Conservation (phyloP, 2,888 invertebrate species). For the Coremacera marginata region DNA sequence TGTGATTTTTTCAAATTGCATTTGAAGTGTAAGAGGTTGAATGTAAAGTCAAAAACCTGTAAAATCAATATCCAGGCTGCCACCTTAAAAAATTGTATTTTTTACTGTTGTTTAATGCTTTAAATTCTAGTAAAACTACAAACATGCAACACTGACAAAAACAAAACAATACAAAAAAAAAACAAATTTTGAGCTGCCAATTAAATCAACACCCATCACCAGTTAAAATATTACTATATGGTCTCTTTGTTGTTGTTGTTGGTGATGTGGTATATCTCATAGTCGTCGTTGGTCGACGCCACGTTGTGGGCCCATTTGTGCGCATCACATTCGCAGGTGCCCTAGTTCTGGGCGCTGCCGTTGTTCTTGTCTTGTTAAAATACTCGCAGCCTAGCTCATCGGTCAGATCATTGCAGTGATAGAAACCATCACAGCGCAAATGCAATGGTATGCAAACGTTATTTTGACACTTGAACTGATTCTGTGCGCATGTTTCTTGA, state of each 20-base stretch:
- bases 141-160: slow-evolving; percentile 16
- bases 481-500: slow-evolving; percentile 66
- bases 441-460: slow-evolving; percentile 73
- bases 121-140: background rate
- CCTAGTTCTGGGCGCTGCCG: slow-evolving; percentile 27
- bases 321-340: slow-evolving; percentile 42
- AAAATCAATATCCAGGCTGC: background rate
- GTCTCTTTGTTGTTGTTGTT: slow-evolving; percentile 37
- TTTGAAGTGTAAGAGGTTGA: no score
- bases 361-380: slow-evolving; percentile 44
- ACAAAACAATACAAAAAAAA: background rate
- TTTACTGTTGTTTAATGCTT: background rate
- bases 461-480: slow-evolving; percentile 74
- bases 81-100: no score
- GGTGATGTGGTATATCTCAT: slow-evolving; percentile 25
- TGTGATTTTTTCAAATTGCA: no score
- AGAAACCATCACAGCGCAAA: slow-evolving; percentile 72
- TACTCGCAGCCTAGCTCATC: slow-evolving; percentile 72
- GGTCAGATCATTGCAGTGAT: slow-evolving; percentile 74
- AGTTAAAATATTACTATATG: slow-evolving; percentile 32
- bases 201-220: slow-evolving; percentile 17
- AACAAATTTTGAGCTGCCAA: background rate
- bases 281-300: slow-evolving; percentile 32
- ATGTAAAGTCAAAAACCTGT: no score
- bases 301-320: slow-evolving; percentile 42